Percentiles rank a stretch among this genome's conserved stretches.
Evolutionary conservation across 2,888 invertebrate species (phyloP).

Genomic region (Pristionchus exspectatus): DNA sequence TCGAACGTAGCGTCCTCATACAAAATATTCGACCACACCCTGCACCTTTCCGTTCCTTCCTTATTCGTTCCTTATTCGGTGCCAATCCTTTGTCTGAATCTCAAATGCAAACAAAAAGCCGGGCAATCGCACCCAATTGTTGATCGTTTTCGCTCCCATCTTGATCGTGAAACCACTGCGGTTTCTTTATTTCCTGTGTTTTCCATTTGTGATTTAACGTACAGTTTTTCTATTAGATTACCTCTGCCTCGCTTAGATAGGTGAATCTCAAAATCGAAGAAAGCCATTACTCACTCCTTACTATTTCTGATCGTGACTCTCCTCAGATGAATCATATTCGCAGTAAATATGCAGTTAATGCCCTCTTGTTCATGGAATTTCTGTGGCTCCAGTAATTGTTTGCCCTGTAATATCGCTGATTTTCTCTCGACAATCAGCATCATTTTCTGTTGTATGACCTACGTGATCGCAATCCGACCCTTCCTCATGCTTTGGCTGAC

Average conservation of each 20-base stretch:
- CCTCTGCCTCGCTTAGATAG: no score
- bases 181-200: no score
- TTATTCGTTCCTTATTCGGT: neutral
- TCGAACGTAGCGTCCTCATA: no score
- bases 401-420: neutral
- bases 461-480: neutral
- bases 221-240: no score
- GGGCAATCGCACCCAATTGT: neutral
- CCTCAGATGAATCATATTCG: neutral
- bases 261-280: no score
- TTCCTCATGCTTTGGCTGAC: neutral
- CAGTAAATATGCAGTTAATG: neutral
- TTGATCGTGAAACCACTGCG: neutral
- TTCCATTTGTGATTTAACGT: no score
- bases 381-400: neutral
- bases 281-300: no score
- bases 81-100: slow-evolving; percentile 37
- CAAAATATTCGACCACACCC: neutral
- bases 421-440: neutral
- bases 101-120: neutral
- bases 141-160: neutral
- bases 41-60: neutral
- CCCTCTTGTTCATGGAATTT: neutral
- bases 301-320: no score
- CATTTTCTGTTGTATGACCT: neutral